phyloP scores from a whole-genome alignment of 1,140 invertebrate species.

The Ptiloglossa arizonensis region DNA sequence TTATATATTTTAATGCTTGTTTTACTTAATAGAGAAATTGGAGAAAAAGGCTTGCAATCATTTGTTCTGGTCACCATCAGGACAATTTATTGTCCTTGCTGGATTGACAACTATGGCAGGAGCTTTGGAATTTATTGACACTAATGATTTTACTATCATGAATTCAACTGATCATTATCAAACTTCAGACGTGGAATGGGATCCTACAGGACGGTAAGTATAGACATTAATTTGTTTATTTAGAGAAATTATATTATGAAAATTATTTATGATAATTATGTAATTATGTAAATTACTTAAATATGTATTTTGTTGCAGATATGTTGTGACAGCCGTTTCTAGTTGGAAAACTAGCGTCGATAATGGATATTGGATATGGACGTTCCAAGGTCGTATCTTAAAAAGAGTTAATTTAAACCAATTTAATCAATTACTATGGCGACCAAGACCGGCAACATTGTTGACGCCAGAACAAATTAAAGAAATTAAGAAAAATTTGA shows the following conservation, averaged over 20 bases:
- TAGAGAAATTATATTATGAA: not conserved
- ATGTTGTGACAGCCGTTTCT: slow-evolving; percentile 97
- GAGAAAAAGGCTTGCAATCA: slow-evolving; percentile 96
- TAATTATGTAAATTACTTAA: slow-evolving; percentile 1
- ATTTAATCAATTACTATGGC: slow-evolving; percentile 97
- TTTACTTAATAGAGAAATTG: slow-evolving; percentile 86
- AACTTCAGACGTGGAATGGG: slow-evolving; percentile 98
- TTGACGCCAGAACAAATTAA: slow-evolving; percentile 91
- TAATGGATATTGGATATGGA: slow-evolving; percentile 98
- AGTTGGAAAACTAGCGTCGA: slow-evolving; percentile 98
- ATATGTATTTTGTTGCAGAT: slow-evolving; percentile 78
- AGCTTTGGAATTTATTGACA: slow-evolving; percentile 97
- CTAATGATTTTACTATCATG: slow-evolving; percentile 97
- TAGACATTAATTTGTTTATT: not conserved
- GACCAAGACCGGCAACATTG: slow-evolving; percentile 94
- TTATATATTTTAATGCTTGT: slow-evolving; percentile 30
- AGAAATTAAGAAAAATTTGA: slow-evolving; percentile 98
- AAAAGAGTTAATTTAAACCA: slow-evolving; percentile 93
- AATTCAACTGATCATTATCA: slow-evolving; percentile 96
- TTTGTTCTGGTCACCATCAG: slow-evolving; percentile 97
- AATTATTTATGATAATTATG: no score
- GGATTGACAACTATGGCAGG: slow-evolving; percentile 92
- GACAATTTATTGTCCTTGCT: slow-evolving; percentile 97
- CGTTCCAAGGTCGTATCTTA: slow-evolving; percentile 95
- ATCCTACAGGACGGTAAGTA: slow-evolving; percentile 93